phyloP scores from a whole-genome alignment of 1,140 invertebrate species.

The Littorina saxatilis region DNA sequence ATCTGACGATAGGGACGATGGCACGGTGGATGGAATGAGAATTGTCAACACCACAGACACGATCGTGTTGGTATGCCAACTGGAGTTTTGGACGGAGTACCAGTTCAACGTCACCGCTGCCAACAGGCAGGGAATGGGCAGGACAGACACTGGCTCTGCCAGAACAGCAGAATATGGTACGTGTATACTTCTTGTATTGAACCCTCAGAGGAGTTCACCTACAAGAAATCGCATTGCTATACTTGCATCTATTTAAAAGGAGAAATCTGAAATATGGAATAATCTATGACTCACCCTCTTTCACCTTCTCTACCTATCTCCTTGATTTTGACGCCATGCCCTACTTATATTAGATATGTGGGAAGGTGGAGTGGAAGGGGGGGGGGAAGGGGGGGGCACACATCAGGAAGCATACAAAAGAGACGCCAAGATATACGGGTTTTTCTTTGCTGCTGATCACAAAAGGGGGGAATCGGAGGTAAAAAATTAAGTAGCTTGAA shows the following conservation, averaged over 20 bases:
- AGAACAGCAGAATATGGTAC: conserved; percentile 22
- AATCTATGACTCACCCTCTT: no score
- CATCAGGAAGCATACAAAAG: no score
- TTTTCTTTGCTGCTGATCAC: no score
- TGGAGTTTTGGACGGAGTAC: conserved; percentile 17
- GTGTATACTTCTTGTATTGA: not conserved
- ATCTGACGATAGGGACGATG: not conserved
- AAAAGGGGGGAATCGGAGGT: no score
- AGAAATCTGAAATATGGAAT: not conserved
- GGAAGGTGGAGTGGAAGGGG: not conserved
- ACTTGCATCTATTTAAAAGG: not conserved
- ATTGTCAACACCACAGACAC: not conserved
- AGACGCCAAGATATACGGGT: no score
- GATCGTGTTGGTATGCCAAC: not conserved
- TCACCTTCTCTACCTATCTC: no score
- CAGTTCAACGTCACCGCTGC: not conserved
- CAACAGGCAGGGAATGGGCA: not conserved
- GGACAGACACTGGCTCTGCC: not conserved
- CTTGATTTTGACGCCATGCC: no score
- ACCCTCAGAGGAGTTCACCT: no score
- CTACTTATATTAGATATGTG: not conserved
- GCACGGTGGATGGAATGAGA: no score
- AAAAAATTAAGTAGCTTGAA: no score
- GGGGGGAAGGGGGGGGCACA: no score
- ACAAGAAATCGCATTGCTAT: not conserved